Conservation (phyloP, 2,113 vertebrate genomes). For the Odocoileus virginianus region DNA sequence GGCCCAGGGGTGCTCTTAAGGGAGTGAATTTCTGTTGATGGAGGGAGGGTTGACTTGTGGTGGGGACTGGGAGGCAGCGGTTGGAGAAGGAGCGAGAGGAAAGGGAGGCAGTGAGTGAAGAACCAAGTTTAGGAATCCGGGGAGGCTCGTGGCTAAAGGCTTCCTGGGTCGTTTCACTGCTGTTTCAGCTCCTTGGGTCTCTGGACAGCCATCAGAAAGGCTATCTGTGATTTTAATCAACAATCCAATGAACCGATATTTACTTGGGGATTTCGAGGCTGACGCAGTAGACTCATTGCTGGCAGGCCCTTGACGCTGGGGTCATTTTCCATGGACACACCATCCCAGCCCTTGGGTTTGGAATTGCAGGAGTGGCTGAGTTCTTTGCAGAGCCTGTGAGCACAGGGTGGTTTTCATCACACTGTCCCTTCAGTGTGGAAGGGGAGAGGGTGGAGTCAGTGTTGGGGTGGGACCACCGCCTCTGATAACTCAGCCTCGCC, state of each 20-base stretch:
- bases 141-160: neutral
- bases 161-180: neutral
- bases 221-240: slow-evolving; percentile 52
- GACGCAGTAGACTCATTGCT: neutral
- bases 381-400: neutral
- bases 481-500: neutral
- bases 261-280: slow-evolving; percentile 46
- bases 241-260: slow-evolving; percentile 25
- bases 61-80: neutral
- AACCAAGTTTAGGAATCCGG: neutral
- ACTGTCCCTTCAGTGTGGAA: neutral
- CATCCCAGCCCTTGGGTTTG: neutral
- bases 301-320: neutral
- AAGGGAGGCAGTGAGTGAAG: neutral
- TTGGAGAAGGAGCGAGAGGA: neutral
- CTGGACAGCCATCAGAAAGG: neutral
- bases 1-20: slow-evolving; percentile 20
- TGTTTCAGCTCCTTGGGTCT: slow-evolving; percentile 22
- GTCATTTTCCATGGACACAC: neutral
- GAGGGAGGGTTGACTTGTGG: neutral
- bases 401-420: neutral
- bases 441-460: neutral
- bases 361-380: neutral
- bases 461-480: neutral
- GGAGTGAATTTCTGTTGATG: slow-evolving; percentile 26